Evolutionary conservation across 2,888 invertebrate genomes (phyloP), one percentile per base, ranked within the genome.

Genomic region (Fragum sueziense): DNA sequence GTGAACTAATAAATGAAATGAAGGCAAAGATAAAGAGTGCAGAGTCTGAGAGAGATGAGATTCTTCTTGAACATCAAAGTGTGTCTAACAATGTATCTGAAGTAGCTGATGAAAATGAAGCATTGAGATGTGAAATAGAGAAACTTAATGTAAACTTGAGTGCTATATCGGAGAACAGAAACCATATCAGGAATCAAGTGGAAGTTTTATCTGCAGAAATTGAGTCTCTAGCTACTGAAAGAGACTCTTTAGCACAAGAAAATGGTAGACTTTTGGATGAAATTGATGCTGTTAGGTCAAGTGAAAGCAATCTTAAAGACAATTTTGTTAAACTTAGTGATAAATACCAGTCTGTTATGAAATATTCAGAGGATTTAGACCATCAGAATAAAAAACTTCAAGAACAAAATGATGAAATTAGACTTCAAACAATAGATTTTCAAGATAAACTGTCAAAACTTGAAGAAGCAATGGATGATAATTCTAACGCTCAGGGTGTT

Each of bases 141-240:
- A 74, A 57, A 20, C 69, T 79, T 1, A 74, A 82, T 11, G 54
- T 51, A 65, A 71, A 79, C 70, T 54, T 86, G 29, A 62, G 77
- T 41, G 67, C 73, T 27, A 68, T 81, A 51, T 81, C 81, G 11
- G 79, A 81, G 17, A 84, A 84, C 22, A 73, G 84, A 68, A 75
- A 75, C 25, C 81, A 84, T 68, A 69, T 81, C 1, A 76, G 79
- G 74, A 74, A 57, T 73, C 84, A 84, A 54, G 73, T 81, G 31
- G 84, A 84, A 71, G 74, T 84, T 57, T 54, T 84, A 54, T 74
- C 79, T 57, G 75, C 79, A 52, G 84, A 84, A 73, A 27, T 79
- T 37, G 81, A 84, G 34, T 68, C 52, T 22, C 72, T 75, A 27
- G 31, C 33, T 29, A 52, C 34, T 33, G 37, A 47, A 25, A 77